Evolutionary conservation across 2,113 vertebrate species (phyloP).

Genomic region (Oreochromis aureus): DNA sequence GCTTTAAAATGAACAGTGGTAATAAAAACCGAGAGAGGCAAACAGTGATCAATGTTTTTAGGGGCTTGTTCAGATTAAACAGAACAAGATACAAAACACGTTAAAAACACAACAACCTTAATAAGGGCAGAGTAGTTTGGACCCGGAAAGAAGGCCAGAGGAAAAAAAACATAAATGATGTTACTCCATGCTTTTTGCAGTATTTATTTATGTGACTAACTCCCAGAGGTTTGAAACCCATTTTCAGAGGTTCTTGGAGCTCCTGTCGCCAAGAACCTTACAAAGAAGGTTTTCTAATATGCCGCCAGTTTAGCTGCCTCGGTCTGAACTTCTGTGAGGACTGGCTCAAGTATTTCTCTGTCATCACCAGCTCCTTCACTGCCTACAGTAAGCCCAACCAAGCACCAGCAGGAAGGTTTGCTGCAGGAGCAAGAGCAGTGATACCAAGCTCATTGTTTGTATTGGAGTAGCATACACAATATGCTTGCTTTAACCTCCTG

Average conservation of each 20-base stretch:
- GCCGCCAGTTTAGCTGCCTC: rapidly evolving
- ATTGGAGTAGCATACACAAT: not conserved
- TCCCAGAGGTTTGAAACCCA: not conserved
- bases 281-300: not conserved
- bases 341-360: not conserved
- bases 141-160: rapidly evolving
- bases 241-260: not conserved
- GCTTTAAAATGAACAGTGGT: not conserved
- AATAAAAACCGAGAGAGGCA: rapidly evolving
- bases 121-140: not conserved
- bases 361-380: not conserved
- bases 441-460: not conserved
- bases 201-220: not conserved
- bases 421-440: not conserved
- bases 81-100: not conserved
- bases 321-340: not conserved
- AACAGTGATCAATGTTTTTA: rapidly evolving
- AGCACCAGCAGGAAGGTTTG: rapidly evolving
- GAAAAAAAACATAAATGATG: not conserved
- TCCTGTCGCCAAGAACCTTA: not conserved
- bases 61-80: not conserved
- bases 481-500: not conserved
- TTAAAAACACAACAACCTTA: not conserved
- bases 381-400: not conserved
- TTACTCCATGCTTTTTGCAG: not conserved